Percentiles rank a stretch among this genome's conserved stretches.
Conservation (phyloP, 2,888 invertebrate species). For the Cantharis rufa region DNA sequence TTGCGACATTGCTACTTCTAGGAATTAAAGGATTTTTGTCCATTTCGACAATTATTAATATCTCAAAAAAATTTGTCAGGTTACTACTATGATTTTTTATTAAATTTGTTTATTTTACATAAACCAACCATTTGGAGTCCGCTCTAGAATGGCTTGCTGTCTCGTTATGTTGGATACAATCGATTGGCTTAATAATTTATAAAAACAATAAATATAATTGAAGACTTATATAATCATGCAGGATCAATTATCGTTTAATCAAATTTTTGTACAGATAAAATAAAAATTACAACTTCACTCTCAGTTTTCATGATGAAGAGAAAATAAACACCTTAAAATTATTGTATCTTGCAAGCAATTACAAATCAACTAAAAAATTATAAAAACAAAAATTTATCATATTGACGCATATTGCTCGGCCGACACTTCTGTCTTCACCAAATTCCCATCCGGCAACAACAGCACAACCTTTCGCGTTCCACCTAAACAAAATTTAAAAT, state of each 20-base stretch:
- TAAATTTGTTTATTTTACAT: background rate
- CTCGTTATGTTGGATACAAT: background rate
- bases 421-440: constrained; percentile 86
- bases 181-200: background rate
- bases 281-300: background rate
- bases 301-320: background rate
- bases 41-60: constrained; percentile 37
- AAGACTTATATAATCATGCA: background rate
- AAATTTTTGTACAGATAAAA: background rate
- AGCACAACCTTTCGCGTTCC: constrained; percentile 83
- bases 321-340: background rate
- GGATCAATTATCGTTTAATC: background rate
- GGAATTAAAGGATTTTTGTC: constrained; percentile 45
- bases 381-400: background rate
- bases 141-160: background rate
- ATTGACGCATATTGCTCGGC: constrained; percentile 80
- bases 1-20: constrained; percentile 32
- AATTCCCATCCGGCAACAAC: constrained; percentile 81
- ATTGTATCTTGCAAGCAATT: background rate
- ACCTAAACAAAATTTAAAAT: too few relatives aligned
- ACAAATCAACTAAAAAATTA: background rate
- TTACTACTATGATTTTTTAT: background rate
- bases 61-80: background rate
- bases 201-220: background rate
- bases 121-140: background rate